A percentile compares a stretch with the other conserved stretches of the same genome.
Evolutionary conservation across 2,113 vertebrate species (phyloP).

Genomic region (Lepus timidus): DNA sequence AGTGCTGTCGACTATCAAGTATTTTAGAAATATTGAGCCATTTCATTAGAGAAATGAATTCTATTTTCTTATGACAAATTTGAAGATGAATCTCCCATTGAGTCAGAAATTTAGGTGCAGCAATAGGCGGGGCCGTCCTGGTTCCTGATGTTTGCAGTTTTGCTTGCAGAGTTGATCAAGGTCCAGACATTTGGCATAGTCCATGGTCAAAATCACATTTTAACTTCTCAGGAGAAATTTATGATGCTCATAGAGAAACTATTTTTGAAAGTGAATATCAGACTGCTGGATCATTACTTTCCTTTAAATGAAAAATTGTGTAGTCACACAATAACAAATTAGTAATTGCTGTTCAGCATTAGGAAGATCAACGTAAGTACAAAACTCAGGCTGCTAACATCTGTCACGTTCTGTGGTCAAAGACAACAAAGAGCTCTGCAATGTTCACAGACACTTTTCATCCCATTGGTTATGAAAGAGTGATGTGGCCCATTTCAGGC

Average conservation of each 20-base stretch:
- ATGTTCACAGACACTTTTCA: not conserved
- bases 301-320: too few species aligned
- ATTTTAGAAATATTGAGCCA: not conserved
- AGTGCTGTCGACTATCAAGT: too few species aligned
- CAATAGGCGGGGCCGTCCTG: not conserved
- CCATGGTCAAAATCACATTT: not conserved
- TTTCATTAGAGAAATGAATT: not conserved
- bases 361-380: not conserved
- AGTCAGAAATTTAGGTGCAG: not conserved
- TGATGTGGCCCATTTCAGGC: not conserved
- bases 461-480: not conserved
- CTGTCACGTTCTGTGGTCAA: not conserved
- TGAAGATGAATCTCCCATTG: not conserved
- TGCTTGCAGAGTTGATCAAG: not conserved
- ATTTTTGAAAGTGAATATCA: not conserved
- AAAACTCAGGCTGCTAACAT: not conserved
- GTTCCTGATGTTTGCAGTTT: too few species aligned
- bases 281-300: not conserved
- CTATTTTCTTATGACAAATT: not conserved
- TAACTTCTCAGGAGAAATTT: not conserved
- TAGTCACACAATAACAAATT: not conserved
- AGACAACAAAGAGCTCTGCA: not conserved
- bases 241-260: not conserved
- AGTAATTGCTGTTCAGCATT: not conserved
- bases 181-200: not conserved